Evolutionary conservation across 2,888 invertebrate species (phyloP), one percentile per base, ranked within the genome.

Genomic region (Ligdia adustata): DNA sequence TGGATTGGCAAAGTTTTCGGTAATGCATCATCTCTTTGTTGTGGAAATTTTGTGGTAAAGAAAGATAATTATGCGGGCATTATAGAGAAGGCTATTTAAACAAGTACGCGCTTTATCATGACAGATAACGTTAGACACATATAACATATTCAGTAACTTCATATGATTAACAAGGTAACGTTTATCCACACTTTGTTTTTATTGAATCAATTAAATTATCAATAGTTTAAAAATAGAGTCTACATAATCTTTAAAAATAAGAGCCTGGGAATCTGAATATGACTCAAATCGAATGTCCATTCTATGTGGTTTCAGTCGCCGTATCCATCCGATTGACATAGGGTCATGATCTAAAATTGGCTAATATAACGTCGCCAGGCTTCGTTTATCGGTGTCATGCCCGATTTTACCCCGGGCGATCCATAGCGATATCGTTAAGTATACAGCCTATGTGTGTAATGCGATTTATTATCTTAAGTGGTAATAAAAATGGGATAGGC

Each of bases 1-100:
- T 79, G 75, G 74, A 74, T 74, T 79, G 78, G 82, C 83, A 79
- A 80, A 77, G 82, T 85, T 82, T 81, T 81, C 73, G 62, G 63
- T 73, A 75, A 71, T 78, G 75, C 75, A 73, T 75, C 72, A 69
- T 71, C 67, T 63, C 68, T 71, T 68, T 67, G 68, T 72, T 68
- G 68, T 67, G 38, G 63, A 55, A 52, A 53, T 51, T 57, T 51
- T 29, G 37, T 27, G 27, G 52, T 40, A 32, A 42, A 53, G 43
- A 28, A 52, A 52, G 54, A 52, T 56, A 46, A 60, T 64, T 60
- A 68, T 47, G 52, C 32, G 12, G 3, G n/a, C n/a, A n/a, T n/a
- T n/a, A n/a, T n/a, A n/a, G n/a, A n/a, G n/a, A n/a, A n/a, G n/a
- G n/a, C n/a, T n/a, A n/a, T n/a, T n/a, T n/a, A n/a, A n/a, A n/a